Evolutionary conservation across 2,797 vertebrate species (phyloP).

Genomic region (Gymnocypris eckloni): DNA sequence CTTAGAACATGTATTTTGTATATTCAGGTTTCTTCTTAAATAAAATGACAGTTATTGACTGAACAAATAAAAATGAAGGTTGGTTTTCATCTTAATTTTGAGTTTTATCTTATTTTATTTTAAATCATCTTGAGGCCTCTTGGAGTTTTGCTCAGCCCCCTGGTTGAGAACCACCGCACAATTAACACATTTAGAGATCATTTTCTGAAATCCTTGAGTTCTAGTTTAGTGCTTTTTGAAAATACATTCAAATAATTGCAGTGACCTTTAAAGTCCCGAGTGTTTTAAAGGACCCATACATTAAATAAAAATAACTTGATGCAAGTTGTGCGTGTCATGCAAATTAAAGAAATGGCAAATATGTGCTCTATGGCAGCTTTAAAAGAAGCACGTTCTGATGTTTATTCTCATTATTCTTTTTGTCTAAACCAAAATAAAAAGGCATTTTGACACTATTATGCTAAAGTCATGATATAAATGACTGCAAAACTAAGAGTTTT

Average conservation of each 20-base stretch:
- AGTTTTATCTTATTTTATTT: not conserved
- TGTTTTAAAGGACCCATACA: not conserved
- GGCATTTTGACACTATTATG: not conserved
- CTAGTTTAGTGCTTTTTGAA: too few species aligned
- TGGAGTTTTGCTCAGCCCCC: too few species aligned
- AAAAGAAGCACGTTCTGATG: not conserved
- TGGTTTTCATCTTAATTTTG: not conserved
- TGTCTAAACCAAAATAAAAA: not conserved
- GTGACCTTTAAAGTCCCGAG: not conserved
- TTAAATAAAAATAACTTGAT: not conserved
- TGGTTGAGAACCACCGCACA: not conserved
- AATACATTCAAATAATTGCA: not conserved
- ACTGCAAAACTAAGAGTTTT: not conserved
- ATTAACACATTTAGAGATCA: not conserved
- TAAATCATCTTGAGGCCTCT: not conserved
- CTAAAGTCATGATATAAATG: not conserved
- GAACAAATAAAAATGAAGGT: not conserved
- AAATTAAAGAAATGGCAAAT: not conserved
- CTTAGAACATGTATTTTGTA: too few species aligned
- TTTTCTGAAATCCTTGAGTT: not conserved
- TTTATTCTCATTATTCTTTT: constrained; percentile 39
- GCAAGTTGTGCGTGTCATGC: not conserved
- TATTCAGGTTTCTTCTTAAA: too few species aligned
- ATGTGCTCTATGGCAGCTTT: not conserved
- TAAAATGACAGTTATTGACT: too few species aligned